Percentiles rank a stretch among this genome's conserved stretches.
Evolutionary conservation across 1,140 invertebrate species (phyloP).

Genomic region (Meloidogyne hapla): DNA sequence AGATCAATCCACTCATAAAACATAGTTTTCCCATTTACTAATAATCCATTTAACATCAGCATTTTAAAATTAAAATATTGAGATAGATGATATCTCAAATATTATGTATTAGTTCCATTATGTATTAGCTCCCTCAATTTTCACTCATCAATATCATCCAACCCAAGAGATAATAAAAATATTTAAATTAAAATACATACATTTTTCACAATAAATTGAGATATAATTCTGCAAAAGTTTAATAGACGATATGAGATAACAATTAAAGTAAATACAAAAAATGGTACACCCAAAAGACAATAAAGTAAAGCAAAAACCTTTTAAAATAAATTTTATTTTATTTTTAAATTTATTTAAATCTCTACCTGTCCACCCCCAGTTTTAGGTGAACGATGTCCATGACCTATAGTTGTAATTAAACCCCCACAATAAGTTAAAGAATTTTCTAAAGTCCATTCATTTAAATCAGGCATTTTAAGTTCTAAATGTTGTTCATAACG

Average conservation of each 20-base stretch:
- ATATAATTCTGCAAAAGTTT: constrained; percentile 11
- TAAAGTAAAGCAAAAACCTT: constrained; percentile 44
- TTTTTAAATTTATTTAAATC: constrained; percentile 14
- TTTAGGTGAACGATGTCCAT: constrained; percentile 39
- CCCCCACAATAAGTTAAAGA: constrained; percentile 46
- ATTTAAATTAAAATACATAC: background rate
- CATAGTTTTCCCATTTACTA: too few relatives aligned
- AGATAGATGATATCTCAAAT: too few relatives aligned
- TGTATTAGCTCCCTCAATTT: too few relatives aligned
- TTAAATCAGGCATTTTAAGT: constrained; percentile 29
- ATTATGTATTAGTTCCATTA: too few relatives aligned
- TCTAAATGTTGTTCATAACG: constrained; percentile 39
- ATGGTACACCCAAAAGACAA: constrained; percentile 38
- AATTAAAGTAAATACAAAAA: constrained; percentile 40
- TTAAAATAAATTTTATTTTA: background rate
- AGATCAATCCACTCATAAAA: too few relatives aligned
- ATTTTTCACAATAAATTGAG: background rate
- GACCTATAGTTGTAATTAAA: constrained; percentile 43
- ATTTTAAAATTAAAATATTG: too few relatives aligned
- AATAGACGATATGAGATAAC: constrained; percentile 38
- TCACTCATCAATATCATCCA: too few relatives aligned
- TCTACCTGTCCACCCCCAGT: constrained; percentile 38
- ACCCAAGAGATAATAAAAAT: background rate
- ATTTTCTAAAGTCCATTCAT: constrained; percentile 46
- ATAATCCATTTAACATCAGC: too few relatives aligned